Conservation (phyloP, 2,797 vertebrate genomes). For the Macrochelys suwanniensis region DNA sequence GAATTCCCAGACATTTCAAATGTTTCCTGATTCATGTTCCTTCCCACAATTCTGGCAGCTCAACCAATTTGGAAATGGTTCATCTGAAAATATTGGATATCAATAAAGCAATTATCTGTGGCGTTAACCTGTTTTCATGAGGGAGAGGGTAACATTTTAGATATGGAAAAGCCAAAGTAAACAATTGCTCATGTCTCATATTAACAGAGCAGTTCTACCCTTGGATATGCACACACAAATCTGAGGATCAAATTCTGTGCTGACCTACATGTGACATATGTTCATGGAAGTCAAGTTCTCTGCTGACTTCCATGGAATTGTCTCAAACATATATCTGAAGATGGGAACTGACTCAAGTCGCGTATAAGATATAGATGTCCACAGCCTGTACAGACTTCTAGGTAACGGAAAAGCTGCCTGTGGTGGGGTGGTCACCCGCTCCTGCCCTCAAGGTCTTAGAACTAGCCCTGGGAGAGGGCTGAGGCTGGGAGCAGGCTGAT, state of each 20-base stretch:
- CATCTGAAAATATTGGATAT: neutral
- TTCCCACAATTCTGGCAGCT: neutral
- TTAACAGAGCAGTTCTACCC: neutral
- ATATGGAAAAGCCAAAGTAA: neutral
- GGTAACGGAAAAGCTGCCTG: neutral
- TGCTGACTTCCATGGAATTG: neutral
- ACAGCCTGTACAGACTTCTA: neutral
- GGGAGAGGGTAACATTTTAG: neutral
- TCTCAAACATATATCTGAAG: neutral
- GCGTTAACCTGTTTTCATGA: neutral
- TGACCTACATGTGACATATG: neutral
- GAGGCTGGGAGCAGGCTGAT: too few species aligned
- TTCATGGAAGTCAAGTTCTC: neutral
- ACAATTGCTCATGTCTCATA: neutral
- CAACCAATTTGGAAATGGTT: neutral
- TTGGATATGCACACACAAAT: neutral
- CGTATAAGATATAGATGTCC: neutral
- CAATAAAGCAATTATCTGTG: neutral
- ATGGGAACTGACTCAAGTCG: neutral
- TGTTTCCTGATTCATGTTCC: neutral
- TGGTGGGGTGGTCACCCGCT: too few species aligned
- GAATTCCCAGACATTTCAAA: neutral
- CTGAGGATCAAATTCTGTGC: neutral
- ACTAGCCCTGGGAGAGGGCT: too few species aligned
- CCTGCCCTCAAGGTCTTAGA: too few species aligned